These are phyloP conservation scores for Ramazzottius varieornatus DNA, from an alignment of 2,888 invertebrate genomes.

Conservation along the genomic window DNA sequence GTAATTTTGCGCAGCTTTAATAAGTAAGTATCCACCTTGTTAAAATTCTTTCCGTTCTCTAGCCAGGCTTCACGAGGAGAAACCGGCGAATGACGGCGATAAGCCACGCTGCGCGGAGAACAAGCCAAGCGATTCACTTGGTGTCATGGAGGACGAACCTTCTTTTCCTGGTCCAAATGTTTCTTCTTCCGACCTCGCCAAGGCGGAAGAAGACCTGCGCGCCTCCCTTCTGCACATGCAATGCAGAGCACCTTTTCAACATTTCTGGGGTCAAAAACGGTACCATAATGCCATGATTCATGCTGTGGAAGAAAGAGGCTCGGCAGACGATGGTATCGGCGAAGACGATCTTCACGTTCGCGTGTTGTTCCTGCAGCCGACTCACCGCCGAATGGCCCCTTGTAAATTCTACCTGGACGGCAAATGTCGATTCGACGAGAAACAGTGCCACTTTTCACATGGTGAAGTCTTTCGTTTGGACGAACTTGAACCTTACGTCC, in stretches of 20 bases:
- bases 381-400: not conserved
- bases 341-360: not conserved
- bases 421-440: not conserved
- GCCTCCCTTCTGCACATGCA: not conserved
- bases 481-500: not conserved
- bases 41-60: too few species aligned
- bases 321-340: not conserved
- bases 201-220: not conserved
- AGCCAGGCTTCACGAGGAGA: too few species aligned
- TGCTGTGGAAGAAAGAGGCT: not conserved
- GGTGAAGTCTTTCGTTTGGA: not conserved
- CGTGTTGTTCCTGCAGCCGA: not conserved
- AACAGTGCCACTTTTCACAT: not conserved
- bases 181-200: not conserved
- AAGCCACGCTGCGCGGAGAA: too few species aligned
- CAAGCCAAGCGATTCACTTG: too few species aligned
- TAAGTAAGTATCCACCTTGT: too few species aligned
- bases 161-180: too few species aligned
- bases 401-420: not conserved
- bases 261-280: not conserved
- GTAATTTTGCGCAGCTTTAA: too few species aligned
- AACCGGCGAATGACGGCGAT: too few species aligned
- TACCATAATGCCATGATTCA: not conserved
- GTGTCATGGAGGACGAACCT: too few species aligned
- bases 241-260: not conserved